phyloP scores from a whole-genome alignment of 2,113 vertebrate genomes.

The Solea senegalensis region DNA sequence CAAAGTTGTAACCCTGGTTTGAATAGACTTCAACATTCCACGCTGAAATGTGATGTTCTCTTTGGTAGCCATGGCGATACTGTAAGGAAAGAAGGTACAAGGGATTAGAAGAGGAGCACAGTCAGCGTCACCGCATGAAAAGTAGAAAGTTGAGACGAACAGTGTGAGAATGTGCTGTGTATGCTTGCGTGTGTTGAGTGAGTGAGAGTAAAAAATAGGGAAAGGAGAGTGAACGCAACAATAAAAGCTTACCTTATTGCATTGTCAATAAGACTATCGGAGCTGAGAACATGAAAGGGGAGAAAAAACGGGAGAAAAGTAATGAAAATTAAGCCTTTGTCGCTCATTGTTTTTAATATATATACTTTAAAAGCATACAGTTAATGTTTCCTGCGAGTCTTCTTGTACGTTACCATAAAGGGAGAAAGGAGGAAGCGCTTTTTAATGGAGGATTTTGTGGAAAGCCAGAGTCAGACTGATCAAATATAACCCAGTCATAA shows the following conservation, averaged over 20 bases:
- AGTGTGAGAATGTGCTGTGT: conserved; percentile 22
- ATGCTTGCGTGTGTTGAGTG: conserved; percentile 21
- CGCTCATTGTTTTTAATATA: too few species aligned
- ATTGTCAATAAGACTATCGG: conserved; percentile 63
- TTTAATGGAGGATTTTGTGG: conserved; percentile 16
- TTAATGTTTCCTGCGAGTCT: conserved; percentile 5
- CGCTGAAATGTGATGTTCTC: conserved; percentile 97
- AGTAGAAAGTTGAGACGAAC: neutral
- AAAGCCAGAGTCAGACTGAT: neutral
- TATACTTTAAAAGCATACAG: too few species aligned
- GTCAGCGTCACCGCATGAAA: conserved; percentile 1
- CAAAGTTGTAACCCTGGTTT: conserved; percentile 95
- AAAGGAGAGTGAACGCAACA: conserved; percentile 1
- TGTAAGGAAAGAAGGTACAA: conserved; percentile 63
- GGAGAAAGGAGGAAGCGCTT: conserved; percentile 11
- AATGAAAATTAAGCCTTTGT: neutral
- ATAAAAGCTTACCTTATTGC: conserved; percentile 71
- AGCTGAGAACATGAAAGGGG: conserved; percentile 51
- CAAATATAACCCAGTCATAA: neutral
- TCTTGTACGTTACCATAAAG: too few species aligned
- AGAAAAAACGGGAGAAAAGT: conserved; percentile 16
- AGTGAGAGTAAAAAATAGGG: conserved; percentile 15
- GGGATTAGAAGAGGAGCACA: conserved; percentile 21
- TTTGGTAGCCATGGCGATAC: conserved; percentile 98
- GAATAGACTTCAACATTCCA: conserved; percentile 94